Percentiles rank a stretch among this genome's conserved stretches.
These are phyloP conservation scores for Phenganax stokvisi DNA, from an alignment of 92 coral and sea anemone genomes.

Conservation along the genomic window DNA sequence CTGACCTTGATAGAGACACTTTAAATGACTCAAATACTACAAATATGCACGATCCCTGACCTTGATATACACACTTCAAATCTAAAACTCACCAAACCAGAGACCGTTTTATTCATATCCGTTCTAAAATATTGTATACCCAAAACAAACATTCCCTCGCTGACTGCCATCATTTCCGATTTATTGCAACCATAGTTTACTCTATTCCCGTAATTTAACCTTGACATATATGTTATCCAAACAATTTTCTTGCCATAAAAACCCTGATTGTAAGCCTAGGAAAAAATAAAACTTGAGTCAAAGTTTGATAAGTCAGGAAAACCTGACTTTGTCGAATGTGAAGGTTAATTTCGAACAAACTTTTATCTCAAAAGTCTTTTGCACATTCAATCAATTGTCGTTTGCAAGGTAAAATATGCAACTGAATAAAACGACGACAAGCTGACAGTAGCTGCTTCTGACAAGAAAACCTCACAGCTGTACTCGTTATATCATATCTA, in stretches of 20 bases:
- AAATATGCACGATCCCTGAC: neutral
- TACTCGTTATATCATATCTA: too few relatives aligned
- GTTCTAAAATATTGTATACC: conserved; percentile 12
- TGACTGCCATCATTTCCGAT: neutral
- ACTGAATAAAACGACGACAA: too few relatives aligned
- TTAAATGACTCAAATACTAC: too few relatives aligned
- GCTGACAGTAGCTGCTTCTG: too few relatives aligned
- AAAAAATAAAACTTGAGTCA: neutral
- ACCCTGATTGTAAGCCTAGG: conserved; percentile 28
- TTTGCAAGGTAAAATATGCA: too few relatives aligned
- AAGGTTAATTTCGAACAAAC: neutral
- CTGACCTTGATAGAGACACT: too few relatives aligned
- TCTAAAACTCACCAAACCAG: conserved; percentile 10
- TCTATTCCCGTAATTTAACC: neutral
- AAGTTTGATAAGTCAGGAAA: neutral
- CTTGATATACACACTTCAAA: neutral
- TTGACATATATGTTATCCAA: conserved; percentile 8
- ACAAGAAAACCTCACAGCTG: too few relatives aligned
- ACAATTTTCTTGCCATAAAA: conserved; percentile 28
- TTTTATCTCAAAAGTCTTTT: too few relatives aligned
- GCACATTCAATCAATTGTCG: too few relatives aligned
- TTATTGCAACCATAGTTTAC: neutral
- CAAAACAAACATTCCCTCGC: conserved; percentile 19
- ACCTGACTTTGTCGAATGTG: neutral
- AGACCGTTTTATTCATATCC: conserved; percentile 11